Percentiles rank a stretch among this genome's conserved stretches.
Conservation (phyloP, 1,140 invertebrate genomes). For the Brachionus manjavacas region DNA sequence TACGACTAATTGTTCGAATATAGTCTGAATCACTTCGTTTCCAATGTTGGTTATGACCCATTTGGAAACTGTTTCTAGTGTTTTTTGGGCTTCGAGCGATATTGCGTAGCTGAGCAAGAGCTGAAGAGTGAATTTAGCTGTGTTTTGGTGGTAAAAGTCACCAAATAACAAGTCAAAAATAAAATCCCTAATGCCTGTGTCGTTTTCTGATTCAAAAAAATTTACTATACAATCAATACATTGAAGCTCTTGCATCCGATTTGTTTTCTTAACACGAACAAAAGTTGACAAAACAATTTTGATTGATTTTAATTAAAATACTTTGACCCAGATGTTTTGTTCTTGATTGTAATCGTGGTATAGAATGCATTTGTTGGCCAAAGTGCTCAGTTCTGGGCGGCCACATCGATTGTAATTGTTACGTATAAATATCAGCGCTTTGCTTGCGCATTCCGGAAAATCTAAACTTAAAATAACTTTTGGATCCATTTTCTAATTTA, state of each 20-base stretch:
- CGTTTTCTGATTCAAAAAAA: slow-evolving; percentile 10
- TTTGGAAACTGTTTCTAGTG: slow-evolving; percentile 17
- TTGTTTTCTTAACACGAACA: slow-evolving; percentile 23
- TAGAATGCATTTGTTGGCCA: slow-evolving; percentile 8
- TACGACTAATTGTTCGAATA: slow-evolving; percentile 34
- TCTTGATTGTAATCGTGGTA: slow-evolving; percentile 26
- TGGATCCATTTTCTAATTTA: slow-evolving; percentile 30
- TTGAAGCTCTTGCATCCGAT: slow-evolving; percentile 37
- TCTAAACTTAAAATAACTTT: neutral
- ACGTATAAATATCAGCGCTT: neutral
- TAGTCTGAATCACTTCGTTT: slow-evolving; percentile 28
- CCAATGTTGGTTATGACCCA: slow-evolving; percentile 34
- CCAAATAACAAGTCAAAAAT: slow-evolving; percentile 33
- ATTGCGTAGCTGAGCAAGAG: slow-evolving; percentile 30
- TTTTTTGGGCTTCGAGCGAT: neutral
- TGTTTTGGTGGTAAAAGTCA: slow-evolving; percentile 22
- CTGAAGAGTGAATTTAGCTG: slow-evolving; percentile 10
- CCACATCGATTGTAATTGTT: neutral
- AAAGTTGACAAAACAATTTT: neutral
- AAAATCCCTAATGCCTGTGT: neutral
- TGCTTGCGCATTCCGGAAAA: slow-evolving; percentile 31
- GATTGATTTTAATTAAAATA: neutral
- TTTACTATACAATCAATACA: slow-evolving; percentile 35
- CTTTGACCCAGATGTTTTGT: slow-evolving; percentile 33
- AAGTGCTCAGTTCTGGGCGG: neutral